These are phyloP conservation scores for Mechanitis messenoides DNA, from an alignment of 2,888 invertebrate species.

Conservation along the genomic window DNA sequence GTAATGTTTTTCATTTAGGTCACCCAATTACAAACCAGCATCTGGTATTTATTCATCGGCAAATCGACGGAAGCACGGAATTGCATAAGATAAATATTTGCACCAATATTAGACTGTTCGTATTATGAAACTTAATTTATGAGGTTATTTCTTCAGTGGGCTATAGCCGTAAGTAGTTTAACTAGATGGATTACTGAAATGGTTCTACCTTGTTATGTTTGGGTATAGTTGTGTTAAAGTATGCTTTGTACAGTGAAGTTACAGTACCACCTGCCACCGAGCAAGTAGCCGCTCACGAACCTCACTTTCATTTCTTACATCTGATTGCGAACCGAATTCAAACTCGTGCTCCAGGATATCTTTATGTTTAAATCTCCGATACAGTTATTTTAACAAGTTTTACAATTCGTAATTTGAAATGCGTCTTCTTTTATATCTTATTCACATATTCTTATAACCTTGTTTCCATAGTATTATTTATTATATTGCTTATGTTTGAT, in stretches of 20 bases:
- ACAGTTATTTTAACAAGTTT: too few species aligned
- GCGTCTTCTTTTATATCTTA: too few species aligned
- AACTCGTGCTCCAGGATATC: too few species aligned
- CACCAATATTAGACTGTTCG: slow-evolving; percentile 13
- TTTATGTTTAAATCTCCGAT: too few species aligned
- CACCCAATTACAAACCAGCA: slow-evolving; percentile 36
- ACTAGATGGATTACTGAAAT: too few species aligned
- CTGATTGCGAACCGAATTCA: background rate
- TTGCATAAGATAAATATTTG: slow-evolving; percentile 28
- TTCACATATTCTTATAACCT: too few species aligned
- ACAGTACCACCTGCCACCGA: background rate
- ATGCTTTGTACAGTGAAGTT: background rate
- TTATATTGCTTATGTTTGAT: too few species aligned
- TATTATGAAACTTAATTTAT: slow-evolving; percentile 18
- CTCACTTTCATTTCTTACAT: background rate
- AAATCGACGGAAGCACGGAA: slow-evolving; percentile 27
- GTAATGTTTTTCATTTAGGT: slow-evolving; percentile 38
- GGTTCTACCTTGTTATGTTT: background rate
- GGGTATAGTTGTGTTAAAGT: background rate
- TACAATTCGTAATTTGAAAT: too few species aligned
- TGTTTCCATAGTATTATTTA: too few species aligned
- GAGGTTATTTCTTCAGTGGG: background rate
- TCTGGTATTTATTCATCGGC: slow-evolving; percentile 34
- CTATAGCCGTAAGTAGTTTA: background rate
- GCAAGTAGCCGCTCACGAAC: background rate